Evolutionary conservation across 2,113 vertebrate genomes (phyloP).

Genomic region (Saguinus midas): DNA sequence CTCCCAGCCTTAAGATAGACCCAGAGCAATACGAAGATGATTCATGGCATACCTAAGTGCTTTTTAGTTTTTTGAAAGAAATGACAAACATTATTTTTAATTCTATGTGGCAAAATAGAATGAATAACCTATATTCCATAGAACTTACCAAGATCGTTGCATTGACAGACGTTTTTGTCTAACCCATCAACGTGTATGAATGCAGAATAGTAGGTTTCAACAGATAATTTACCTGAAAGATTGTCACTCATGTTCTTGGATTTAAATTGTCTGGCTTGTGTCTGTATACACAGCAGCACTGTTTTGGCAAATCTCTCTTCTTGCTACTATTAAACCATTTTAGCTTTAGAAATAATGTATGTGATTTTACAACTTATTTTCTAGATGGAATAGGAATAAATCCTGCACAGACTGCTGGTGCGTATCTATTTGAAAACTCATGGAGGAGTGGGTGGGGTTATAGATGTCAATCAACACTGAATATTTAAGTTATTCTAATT

Average conservation of each 20-base stretch:
- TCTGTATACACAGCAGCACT: not conserved
- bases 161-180: not conserved
- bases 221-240: not conserved
- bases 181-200: not conserved
- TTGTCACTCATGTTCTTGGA: not conserved
- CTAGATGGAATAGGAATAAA: slow-evolving; percentile 90
- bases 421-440: slow-evolving; percentile 61
- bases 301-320: not conserved
- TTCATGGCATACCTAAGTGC: not conserved
- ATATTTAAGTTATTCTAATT: not conserved
- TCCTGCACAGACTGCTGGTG: slow-evolving; percentile 88
- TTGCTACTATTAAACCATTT: not conserved
- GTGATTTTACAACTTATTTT: slow-evolving; percentile 12
- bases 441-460: not conserved
- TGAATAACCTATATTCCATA: not conserved
- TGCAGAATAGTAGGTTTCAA: not conserved
- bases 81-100: not conserved
- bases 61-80: not conserved
- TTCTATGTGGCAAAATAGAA: not conserved
- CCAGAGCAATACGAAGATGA: not conserved
- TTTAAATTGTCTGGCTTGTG: not conserved
- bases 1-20: not conserved
- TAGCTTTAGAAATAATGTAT: slow-evolving; percentile 15
- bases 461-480: not conserved
- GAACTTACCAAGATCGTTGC: not conserved